phyloP scores from a whole-genome alignment of 2,113 vertebrate species.

The Romanogobio albipinnatus region DNA sequence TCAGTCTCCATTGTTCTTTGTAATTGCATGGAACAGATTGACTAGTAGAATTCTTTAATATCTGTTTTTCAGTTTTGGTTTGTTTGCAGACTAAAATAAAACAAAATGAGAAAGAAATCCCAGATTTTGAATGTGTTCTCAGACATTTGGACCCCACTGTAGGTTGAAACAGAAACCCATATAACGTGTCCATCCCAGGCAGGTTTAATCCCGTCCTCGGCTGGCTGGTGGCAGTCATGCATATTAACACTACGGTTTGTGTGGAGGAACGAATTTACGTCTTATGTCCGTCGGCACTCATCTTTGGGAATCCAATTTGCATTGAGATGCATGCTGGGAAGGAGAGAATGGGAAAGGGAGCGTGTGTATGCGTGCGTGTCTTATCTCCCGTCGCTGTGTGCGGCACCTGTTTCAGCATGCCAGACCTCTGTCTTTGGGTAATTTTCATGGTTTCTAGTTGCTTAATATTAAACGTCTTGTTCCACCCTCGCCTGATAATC shows the following conservation, averaged over 20 bases:
- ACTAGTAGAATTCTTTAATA: background rate
- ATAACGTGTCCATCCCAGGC: conserved; percentile 18
- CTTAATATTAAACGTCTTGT: conserved; percentile 72
- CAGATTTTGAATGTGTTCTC: background rate
- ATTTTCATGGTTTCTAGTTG: conserved; percentile 63
- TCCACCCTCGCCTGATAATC: conserved; percentile 66
- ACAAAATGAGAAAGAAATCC: background rate
- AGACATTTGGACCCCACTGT: background rate
- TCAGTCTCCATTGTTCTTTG: background rate
- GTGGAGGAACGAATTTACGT: conserved; percentile 40
- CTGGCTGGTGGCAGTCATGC: conserved; percentile 26
- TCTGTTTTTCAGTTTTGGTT: background rate
- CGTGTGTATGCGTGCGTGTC: conserved; percentile 37
- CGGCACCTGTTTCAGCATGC: conserved; percentile 56
- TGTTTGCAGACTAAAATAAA: background rate
- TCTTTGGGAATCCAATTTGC: conserved; percentile 63
- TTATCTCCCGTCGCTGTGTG: conserved; percentile 59
- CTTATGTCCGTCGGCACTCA: conserved; percentile 60
- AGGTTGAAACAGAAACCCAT: conserved; percentile 2
- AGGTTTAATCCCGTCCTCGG: conserved; percentile 24
- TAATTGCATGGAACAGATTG: background rate
- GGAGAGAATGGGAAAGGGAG: conserved; percentile 24
- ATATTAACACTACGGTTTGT: conserved; percentile 35
- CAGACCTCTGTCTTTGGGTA: conserved; percentile 63
- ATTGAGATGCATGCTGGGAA: conserved; percentile 58